phyloP scores from a whole-genome alignment of 1,140 invertebrate species.

The Leptinotarsa undecemlineata region DNA sequence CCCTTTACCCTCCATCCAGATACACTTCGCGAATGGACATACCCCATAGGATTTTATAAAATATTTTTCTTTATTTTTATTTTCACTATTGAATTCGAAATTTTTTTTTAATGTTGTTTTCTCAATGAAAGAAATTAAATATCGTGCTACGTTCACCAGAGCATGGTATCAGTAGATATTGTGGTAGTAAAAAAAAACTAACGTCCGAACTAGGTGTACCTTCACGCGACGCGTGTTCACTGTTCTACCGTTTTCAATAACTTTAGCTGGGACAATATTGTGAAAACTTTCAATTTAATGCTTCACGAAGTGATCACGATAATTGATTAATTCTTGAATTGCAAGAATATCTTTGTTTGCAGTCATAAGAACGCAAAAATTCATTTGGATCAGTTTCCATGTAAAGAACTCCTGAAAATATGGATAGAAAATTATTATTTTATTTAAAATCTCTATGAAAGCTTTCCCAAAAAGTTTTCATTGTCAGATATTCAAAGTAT shows the following conservation, averaged over 20 bases:
- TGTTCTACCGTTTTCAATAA: slow-evolving; percentile 13
- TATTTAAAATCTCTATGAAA: no score
- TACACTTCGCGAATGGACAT: slow-evolving; percentile 30
- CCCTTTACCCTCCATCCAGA: slow-evolving; percentile 39
- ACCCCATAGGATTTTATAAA: not conserved
- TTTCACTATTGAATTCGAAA: no score
- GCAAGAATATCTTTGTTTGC: no score
- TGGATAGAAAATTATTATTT: no score
- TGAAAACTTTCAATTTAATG: no score
- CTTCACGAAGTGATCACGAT: no score
- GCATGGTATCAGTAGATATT: slow-evolving; percentile 44
- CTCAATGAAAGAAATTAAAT: not conserved
- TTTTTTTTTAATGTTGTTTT: not conserved
- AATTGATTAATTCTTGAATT: no score
- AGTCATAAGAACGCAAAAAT: no score
- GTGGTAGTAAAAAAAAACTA: slow-evolving; percentile 10
- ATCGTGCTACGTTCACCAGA: slow-evolving; percentile 49
- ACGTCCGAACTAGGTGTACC: slow-evolving; percentile 53
- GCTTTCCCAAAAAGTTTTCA: no score
- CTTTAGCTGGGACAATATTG: not conserved
- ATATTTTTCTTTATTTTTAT: not conserved
- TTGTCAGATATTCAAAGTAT: no score
- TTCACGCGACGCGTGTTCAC: slow-evolving; percentile 40
- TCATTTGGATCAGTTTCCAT: no score
- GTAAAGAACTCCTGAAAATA: no score